These are phyloP conservation scores for Mystacides longicornis DNA, from an alignment of 2,888 invertebrate genomes.

Conservation along the genomic window DNA sequence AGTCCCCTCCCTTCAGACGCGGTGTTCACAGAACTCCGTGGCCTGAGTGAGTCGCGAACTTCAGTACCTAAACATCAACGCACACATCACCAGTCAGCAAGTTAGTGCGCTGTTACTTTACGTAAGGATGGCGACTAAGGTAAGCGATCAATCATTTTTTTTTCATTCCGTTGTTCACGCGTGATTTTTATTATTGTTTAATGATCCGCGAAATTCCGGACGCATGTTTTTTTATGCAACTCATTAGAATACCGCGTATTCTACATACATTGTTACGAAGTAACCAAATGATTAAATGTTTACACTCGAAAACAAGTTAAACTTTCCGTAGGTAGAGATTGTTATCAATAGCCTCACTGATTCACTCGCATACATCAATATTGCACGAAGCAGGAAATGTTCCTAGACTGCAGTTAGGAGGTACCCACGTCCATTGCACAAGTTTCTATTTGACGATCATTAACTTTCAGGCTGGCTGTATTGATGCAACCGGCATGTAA, in stretches of 20 bases:
- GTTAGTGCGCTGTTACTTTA: slow-evolving; percentile 11
- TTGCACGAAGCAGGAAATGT: slow-evolving; percentile 1
- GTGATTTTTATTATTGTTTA: background rate
- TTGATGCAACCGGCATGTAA: background rate
- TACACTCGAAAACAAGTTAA: no score
- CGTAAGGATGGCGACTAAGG: slow-evolving; percentile 16
- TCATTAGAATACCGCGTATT: no score
- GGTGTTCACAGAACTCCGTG: background rate
- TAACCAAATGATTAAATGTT: no score
- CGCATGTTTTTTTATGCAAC: no score
- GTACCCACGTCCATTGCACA: no score
- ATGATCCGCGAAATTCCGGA: background rate
- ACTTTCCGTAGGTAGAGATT: no score
- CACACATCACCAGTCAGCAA: slow-evolving; percentile 3
- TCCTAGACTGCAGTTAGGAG: no score
- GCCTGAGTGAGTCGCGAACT: background rate
- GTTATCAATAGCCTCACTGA: no score
- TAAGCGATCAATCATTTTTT: slow-evolving; percentile 2
- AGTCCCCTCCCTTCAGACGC: background rate
- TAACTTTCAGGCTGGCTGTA: background rate
- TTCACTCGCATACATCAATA: background rate
- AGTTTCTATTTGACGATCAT: background rate
- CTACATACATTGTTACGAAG: no score
- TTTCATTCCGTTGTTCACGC: background rate
- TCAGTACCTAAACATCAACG: background rate